Evolutionary conservation across 1,140 invertebrate genomes (phyloP).

Genomic region (Rhyacophila brunnea): DNA sequence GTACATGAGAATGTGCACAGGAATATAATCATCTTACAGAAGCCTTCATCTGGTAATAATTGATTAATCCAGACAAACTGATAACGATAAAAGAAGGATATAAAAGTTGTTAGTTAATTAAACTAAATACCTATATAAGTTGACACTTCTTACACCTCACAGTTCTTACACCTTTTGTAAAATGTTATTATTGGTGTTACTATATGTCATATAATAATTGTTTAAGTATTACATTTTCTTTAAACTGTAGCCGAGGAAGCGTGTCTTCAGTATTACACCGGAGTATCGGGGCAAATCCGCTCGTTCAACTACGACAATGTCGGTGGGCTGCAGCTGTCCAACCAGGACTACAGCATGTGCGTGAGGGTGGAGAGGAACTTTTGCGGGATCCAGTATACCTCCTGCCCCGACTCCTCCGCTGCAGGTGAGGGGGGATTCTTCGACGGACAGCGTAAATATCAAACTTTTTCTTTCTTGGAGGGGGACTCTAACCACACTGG

Average conservation of each 20-base stretch:
- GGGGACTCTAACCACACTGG: background rate
- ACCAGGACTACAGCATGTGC: slow-evolving; percentile 87
- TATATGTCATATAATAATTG: no score
- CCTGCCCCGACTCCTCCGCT: slow-evolving; percentile 63
- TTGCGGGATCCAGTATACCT: slow-evolving; percentile 81
- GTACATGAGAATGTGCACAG: no score
- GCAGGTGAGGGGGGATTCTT: slow-evolving; percentile 24
- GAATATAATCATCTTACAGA: no score
- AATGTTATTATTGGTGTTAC: no score
- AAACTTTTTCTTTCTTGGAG: slow-evolving; percentile 14
- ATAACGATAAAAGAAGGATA: no score
- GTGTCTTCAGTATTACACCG: slow-evolving; percentile 80
- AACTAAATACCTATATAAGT: no score
- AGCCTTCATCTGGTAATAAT: no score
- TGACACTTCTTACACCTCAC: no score
- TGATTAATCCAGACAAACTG: no score
- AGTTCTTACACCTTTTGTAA: no score
- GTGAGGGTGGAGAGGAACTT: slow-evolving; percentile 83
- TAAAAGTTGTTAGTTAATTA: no score
- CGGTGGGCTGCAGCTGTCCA: slow-evolving; percentile 77
- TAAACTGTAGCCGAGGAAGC: slow-evolving; percentile 71
- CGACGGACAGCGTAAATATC: slow-evolving; percentile 26
- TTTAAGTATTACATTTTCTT: background rate
- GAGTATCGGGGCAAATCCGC: slow-evolving; percentile 73
- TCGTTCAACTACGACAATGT: slow-evolving; percentile 81